Conservation (phyloP, 1,140 invertebrate genomes). For the Zophobas atratus region DNA sequence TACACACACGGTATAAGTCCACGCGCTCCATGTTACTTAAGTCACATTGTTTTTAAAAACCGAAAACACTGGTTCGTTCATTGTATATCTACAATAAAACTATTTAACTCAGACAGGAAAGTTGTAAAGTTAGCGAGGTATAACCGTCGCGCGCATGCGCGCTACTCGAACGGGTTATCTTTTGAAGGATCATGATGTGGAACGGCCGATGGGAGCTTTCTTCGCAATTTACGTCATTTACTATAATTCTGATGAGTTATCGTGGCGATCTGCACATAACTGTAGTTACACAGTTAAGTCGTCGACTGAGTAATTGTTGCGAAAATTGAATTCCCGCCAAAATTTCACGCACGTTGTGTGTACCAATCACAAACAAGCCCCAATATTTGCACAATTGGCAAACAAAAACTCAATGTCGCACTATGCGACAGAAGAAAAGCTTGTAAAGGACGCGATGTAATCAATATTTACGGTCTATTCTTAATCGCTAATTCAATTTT, state of each 20-base stretch:
- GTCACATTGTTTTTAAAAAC: constrained; percentile 12
- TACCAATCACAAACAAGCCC: not conserved
- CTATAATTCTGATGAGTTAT: not conserved
- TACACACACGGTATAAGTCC: constrained; percentile 34
- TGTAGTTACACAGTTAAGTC: no score
- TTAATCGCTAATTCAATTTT: constrained; percentile 7
- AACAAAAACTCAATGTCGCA: constrained; percentile 2
- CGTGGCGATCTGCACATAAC: not conserved
- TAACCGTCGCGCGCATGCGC: constrained; percentile 23
- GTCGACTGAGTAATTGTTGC: no score
- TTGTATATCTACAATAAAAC: constrained; percentile 17
- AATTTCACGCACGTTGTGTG: no score
- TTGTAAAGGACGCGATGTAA: not conserved
- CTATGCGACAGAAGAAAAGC: not conserved
- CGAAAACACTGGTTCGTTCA: not conserved
- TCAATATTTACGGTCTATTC: constrained; percentile 1
- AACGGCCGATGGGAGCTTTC: constrained; percentile 11
- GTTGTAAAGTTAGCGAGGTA: constrained; percentile 28
- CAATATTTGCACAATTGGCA: not conserved
- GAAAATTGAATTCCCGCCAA: no score
- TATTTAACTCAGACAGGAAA: constrained; percentile 30
- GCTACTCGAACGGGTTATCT: not conserved
- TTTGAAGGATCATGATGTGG: constrained; percentile 9
- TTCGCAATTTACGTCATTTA: not conserved
- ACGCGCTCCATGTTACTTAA: constrained; percentile 24